Percentiles rank a stretch among this genome's conserved stretches.
phyloP scores from a whole-genome alignment of 2,888 invertebrate species.

The Lumbricus terrestris region DNA sequence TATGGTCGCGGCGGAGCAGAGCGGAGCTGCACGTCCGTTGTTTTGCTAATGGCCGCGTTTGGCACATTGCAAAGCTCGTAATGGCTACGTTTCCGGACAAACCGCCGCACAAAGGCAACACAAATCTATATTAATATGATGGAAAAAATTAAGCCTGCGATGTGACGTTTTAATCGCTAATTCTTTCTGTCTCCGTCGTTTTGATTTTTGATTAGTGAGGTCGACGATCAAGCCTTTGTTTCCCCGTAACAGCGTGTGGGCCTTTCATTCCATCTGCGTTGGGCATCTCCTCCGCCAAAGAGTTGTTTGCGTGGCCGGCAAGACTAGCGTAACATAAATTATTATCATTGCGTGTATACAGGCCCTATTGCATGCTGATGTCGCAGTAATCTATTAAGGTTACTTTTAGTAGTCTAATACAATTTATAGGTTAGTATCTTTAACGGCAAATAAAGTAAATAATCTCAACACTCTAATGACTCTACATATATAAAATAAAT shows the following conservation, averaged over 20 bases:
- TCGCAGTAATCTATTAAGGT: too few species aligned
- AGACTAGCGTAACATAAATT: too few species aligned
- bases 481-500: too few species aligned
- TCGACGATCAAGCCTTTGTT: constrained; percentile 3
- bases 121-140: constrained; percentile 3
- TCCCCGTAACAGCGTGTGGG: background rate
- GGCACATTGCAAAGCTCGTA: constrained; percentile 3
- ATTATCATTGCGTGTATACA: too few species aligned
- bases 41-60: constrained; percentile 3
- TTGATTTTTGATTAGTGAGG: background rate
- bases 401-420: too few species aligned
- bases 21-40: background rate
- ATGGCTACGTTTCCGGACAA: constrained; percentile 3
- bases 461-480: too few species aligned
- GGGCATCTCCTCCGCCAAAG: background rate
- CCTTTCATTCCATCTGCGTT: background rate
- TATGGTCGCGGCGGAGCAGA: background rate
- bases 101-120: background rate
- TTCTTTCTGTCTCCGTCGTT: background rate
- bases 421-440: too few species aligned
- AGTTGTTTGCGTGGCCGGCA: background rate
- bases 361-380: too few species aligned
- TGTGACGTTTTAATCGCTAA: constrained; percentile 3
- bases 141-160: background rate
- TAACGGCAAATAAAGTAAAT: too few species aligned